These are phyloP conservation scores for Zaprionus kolodkinae DNA, from an alignment of 1,140 invertebrate species.

Conservation along the genomic window DNA sequence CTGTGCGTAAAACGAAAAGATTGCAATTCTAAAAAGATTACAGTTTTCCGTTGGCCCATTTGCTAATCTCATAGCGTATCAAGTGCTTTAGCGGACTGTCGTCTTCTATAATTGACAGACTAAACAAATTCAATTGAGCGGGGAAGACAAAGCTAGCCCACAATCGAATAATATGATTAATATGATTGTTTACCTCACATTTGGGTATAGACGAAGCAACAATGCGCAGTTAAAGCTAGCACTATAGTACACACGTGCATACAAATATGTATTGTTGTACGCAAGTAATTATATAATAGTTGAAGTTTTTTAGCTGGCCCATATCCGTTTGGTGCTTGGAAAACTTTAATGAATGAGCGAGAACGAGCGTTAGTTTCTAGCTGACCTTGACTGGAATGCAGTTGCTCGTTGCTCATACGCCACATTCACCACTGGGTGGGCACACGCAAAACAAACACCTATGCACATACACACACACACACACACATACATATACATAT, in stretches of 20 bases:
- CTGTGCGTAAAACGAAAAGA: conserved; percentile 34
- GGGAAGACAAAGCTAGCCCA: conserved; percentile 1
- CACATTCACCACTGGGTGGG: conserved; percentile 46
- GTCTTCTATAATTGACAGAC: conserved; percentile 15
- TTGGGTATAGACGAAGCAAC: conserved; percentile 1
- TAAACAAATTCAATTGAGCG: conserved; percentile 21
- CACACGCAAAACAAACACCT: conserved; percentile 4
- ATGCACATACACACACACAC: conserved; percentile 15
- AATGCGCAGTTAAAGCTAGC: conserved; percentile 26
- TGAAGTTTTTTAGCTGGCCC: conserved; percentile 22
- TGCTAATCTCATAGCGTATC: conserved; percentile 23
- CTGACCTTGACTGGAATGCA: conserved; percentile 67
- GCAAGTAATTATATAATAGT: conserved; percentile 30
- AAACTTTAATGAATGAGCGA: conserved; percentile 32
- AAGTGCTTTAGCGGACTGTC: conserved; percentile 1
- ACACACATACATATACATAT: not conserved
- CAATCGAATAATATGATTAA: conserved; percentile 29
- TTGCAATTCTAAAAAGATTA: conserved; percentile 19
- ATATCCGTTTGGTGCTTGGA: not conserved
- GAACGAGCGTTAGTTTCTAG: not conserved
- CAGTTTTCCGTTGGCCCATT: not conserved
- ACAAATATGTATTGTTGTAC: not conserved
- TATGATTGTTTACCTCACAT: not conserved
- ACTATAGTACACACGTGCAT: conserved; percentile 7
- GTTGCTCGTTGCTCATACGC: conserved; percentile 64